phyloP scores from a whole-genome alignment of 1,140 invertebrate genomes.

The Ceratina calcarata region DNA sequence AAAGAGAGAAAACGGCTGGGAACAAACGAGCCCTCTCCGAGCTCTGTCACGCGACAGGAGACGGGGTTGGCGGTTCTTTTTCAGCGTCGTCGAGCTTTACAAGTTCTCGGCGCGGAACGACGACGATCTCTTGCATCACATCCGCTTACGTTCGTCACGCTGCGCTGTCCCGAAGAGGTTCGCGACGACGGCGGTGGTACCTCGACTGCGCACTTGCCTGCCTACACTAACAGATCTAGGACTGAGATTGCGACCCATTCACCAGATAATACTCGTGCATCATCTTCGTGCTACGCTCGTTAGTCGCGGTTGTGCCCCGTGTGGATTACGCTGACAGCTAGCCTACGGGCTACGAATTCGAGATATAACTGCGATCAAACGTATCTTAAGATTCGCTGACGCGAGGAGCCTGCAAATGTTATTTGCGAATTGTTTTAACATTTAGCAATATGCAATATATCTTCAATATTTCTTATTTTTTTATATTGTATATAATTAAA shows the following conservation, averaged over 20 bases:
- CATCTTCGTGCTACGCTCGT: conserved; percentile 49
- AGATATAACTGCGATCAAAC: background rate
- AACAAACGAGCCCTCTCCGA: conserved; percentile 13
- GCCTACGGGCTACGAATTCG: conserved; percentile 21
- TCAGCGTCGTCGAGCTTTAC: conserved; percentile 16
- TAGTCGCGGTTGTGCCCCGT: conserved; percentile 42
- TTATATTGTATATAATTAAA: background rate
- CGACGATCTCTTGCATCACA: conserved; percentile 44
- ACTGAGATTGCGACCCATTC: conserved; percentile 54
- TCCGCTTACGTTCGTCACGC: conserved; percentile 40
- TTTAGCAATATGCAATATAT: no score
- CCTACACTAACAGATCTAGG: conserved; percentile 46
- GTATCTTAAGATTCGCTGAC: background rate
- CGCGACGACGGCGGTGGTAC: conserved; percentile 31
- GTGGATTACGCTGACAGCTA: conserved; percentile 42
- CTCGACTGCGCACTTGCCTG: conserved; percentile 37
- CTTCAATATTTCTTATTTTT: no score
- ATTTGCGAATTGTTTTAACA: no score
- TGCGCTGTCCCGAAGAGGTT: conserved; percentile 37
- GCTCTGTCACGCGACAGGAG: conserved; percentile 11
- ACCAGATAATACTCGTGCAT: conserved; percentile 51
- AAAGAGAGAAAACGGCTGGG: background rate
- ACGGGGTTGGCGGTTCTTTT: conserved; percentile 13
- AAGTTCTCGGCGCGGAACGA: conserved; percentile 6
- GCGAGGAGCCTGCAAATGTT: no score